Evolutionary conservation across 2,113 vertebrate species (phyloP), one percentile per base, ranked within the genome.

Genomic region (Tragelaphus scriptus): DNA sequence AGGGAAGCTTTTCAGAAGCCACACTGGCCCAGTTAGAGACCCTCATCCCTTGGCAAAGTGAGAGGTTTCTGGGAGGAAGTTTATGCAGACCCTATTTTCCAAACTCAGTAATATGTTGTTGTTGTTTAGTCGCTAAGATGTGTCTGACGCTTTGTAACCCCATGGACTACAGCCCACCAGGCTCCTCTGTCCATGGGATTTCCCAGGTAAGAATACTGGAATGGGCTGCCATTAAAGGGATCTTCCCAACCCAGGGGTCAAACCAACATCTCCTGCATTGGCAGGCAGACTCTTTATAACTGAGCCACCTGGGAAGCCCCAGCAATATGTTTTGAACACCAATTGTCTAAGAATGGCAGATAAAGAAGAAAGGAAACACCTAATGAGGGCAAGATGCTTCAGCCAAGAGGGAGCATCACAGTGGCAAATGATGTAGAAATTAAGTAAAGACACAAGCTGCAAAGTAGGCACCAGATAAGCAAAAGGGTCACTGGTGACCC

Each of bases 331-430:
- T 55, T 2, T 49, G 32, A 97, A 55, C 23, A 71, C 30, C 51
- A 58, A 30, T 0, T 25, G 7, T 23, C 59, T 47, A 16, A 59
- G 19, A 36, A 59, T 2, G 16, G 19, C 51, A 71, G 58, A 28
- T 23, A 9, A 71, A 63, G 75, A 85, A 75, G 44, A 47, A 28
- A 53, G 88, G 90, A 28, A 16, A 40, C 13, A 21, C 25, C 32
- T 40, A 55, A 0, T 0, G 8, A n/a, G 55, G 71, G 23, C 3
- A 9, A 56, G 84, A 49, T 49, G 61, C 58, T 51, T 88, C 51
- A 7, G 81, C 11, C 2, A 2, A 7, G 14, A 17, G 47, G 16
- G n/a, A 8, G 2, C 9, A 6, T 9, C 12, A 0, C 6, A 36
- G 25, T 2, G 28, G 75, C 17, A 26, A 12, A 11, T 3, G 4